phyloP scores from a whole-genome alignment of 1,140 invertebrate genomes.

The Epicauta chinensis region DNA sequence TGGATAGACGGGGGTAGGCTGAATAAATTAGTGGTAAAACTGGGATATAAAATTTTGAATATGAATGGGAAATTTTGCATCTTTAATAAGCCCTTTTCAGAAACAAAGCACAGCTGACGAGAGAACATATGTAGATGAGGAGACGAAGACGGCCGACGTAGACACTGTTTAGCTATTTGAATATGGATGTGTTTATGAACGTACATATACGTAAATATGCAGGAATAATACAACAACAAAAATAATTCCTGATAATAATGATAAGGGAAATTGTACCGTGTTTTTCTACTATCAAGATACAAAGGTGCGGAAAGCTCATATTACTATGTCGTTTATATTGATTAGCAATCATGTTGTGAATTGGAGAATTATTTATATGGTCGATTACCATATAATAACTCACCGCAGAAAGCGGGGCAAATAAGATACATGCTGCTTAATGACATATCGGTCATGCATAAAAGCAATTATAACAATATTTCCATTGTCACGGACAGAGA shows the following conservation, averaged over 20 bases:
- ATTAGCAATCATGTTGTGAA: constrained; percentile 34
- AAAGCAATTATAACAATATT: constrained; percentile 13
- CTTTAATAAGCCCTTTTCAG: constrained; percentile 62
- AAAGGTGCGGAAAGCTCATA: constrained; percentile 34
- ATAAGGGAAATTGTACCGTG: neutral
- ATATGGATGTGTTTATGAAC: constrained; percentile 17
- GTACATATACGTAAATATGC: constrained; percentile 5
- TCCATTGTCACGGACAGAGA: no score
- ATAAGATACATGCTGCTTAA: constrained; percentile 22
- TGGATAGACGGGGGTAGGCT: constrained; percentile 41
- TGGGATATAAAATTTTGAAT: constrained; percentile 82
- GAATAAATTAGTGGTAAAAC: constrained; percentile 61
- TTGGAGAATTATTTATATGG: constrained; percentile 21
- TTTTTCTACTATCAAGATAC: no score
- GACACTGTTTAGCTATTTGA: constrained; percentile 12
- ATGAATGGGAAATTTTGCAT: constrained; percentile 82
- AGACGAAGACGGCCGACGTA: constrained; percentile 23
- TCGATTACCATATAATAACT: constrained; percentile 26
- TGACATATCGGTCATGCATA: constrained; percentile 27
- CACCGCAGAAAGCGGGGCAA: constrained; percentile 17
- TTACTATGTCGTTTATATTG: constrained; percentile 39
- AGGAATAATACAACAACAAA: no score
- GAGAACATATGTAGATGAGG: constrained; percentile 61
- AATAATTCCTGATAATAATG: no score
- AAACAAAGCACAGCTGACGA: constrained; percentile 58